Base-by-base conservation (phyloP, 2,888 invertebrate species). In the Nomada lathburiana region DNA sequence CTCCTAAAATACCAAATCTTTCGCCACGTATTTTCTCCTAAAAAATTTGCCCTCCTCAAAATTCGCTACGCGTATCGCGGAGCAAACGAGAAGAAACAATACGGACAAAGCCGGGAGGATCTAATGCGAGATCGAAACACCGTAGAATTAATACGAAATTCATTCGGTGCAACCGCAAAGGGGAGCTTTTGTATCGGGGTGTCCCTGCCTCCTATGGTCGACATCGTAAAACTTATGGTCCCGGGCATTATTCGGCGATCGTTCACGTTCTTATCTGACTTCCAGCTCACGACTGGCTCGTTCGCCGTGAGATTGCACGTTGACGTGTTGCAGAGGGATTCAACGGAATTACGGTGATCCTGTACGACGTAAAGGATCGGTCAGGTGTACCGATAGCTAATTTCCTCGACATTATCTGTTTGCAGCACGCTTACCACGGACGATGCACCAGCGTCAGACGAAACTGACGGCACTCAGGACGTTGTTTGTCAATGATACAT, bases 361-460 rank as follows among this genome's bases (percentile, higher is more conserved):
- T 60, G 67, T 23, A 60, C 69, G 65, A 73, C 70, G 67, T 82
- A 89, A 82, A 79, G 85, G 84, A 85, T 85, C 82, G 85, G 65
- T 71, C 85, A 84, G 87, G 83, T 84, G 80, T 80, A 78, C 82
- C 80, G 85, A 82, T 85, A 82, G 65, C 84, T 88, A 84, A 82
- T 86, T 84, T 84, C 79, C 65, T 74, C 73, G 83, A 85, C 88
- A 87, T 89, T 87, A 89, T 89, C 87, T 85, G 79, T 50, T 65
- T 71, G 80, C 52, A 76, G 83, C 86, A 86, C 86, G 77, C 84
- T 83, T 70, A 59, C 80, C 72, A 78, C 73, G 64, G 65, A 65
- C 71, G 74, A 70, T 5, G 55, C 76, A 52, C 64, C 42, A 20
- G 47, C 69, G 18, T 26, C 53, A 68, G 53, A 47, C 67, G 75